Evolutionary conservation across 2,888 invertebrate genomes (phyloP).

Genomic region (Syrphus vitripennis): DNA sequence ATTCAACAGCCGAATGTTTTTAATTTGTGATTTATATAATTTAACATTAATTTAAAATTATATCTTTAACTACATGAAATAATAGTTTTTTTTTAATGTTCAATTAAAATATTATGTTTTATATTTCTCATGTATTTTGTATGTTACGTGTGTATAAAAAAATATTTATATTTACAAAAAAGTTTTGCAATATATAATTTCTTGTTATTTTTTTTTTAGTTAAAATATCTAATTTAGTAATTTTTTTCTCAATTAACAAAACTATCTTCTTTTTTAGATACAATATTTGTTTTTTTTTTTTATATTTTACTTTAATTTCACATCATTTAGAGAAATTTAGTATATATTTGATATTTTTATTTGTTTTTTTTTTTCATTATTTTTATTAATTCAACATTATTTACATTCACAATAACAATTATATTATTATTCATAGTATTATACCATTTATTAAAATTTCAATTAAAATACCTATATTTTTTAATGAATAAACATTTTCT

Average conservation of each 20-base stretch:
- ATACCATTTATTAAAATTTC: constrained; percentile 49
- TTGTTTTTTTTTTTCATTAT: neutral
- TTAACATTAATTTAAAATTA: neutral
- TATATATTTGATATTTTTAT: constrained; percentile 24
- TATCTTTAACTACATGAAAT: neutral
- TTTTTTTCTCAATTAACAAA: constrained; percentile 44
- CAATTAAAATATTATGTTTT: constrained; percentile 24
- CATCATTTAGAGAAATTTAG: constrained; percentile 45
- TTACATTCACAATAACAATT: constrained; percentile 57
- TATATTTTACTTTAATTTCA: constrained; percentile 50
- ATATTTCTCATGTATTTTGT: neutral
- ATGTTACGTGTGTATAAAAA: constrained; percentile 41
- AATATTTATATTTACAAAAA: constrained; percentile 55
- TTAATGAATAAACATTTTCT: constrained; percentile 36
- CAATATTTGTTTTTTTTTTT: no score
- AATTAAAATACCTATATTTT: constrained; percentile 61
- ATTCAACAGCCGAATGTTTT: constrained; percentile 54
- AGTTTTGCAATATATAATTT: constrained; percentile 52
- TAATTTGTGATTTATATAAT: constrained; percentile 5
- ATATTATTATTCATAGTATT: constrained; percentile 28
- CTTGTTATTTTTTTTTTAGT: neutral
- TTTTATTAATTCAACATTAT: constrained; percentile 64
- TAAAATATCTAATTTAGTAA: neutral
- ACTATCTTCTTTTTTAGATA: constrained; percentile 27
- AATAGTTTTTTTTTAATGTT: neutral